Conservation (phyloP, 1,140 invertebrate species). For the Papilio xuthus region DNA sequence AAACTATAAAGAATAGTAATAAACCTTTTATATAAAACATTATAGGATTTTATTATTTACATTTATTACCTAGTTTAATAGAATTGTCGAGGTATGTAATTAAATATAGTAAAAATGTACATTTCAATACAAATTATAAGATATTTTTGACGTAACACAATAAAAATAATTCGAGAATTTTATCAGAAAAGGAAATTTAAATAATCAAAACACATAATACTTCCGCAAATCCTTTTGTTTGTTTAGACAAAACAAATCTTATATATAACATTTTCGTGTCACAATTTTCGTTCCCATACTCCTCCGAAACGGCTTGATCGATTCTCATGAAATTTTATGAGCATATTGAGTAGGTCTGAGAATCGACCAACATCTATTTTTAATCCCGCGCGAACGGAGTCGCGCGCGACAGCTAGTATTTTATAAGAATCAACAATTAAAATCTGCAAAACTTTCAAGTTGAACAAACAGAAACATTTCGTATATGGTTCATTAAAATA, state of each 20-base stretch:
- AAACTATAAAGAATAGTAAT: neutral
- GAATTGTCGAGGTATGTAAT: neutral
- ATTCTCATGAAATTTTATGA: too few relatives aligned
- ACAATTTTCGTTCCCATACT: too few relatives aligned
- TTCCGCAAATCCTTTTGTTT: neutral
- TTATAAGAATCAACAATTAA: neutral
- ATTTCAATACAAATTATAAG: neutral
- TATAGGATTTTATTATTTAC: neutral
- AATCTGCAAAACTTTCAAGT: neutral
- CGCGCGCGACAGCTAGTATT: too few relatives aligned
- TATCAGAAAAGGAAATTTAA: neutral
- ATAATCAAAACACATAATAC: neutral
- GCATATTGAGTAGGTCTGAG: too few relatives aligned
- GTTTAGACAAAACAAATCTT: neutral
- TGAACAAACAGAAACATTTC: neutral
- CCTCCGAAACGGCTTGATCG: too few relatives aligned
- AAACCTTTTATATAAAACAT: neutral
- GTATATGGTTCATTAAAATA: neutral
- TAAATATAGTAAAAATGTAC: neutral
- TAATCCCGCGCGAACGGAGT: too few relatives aligned
- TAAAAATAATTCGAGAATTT: too few relatives aligned
- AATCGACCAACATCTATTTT: too few relatives aligned
- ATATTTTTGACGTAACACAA: neutral
- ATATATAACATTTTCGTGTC: too few relatives aligned
- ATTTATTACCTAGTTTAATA: neutral